These are phyloP conservation scores for Ornithorhynchus anatinus DNA, from an alignment of 2,113 vertebrate genomes.

Conservation along the genomic window DNA sequence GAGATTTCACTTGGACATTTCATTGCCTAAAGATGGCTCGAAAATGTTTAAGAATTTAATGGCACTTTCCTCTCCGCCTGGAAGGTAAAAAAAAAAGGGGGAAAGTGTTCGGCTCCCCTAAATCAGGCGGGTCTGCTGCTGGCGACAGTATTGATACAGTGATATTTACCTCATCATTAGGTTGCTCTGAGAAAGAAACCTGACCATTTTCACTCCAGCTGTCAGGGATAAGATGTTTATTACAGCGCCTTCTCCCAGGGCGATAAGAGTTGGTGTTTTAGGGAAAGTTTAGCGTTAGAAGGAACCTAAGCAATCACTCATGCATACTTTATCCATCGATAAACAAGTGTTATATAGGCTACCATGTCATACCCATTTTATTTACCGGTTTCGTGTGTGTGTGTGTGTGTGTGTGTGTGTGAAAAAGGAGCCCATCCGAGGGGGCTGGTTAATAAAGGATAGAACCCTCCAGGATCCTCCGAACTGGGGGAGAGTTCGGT, in stretches of 20 bases:
- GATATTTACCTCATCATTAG: slow-evolving; percentile 44
- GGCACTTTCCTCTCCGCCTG: slow-evolving; percentile 29
- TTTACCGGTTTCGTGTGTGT: slow-evolving; percentile 44
- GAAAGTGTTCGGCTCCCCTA: slow-evolving; percentile 13
- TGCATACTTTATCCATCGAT: slow-evolving; percentile 28
- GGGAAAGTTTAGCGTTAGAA: slow-evolving; percentile 55
- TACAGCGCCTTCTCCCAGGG: slow-evolving; percentile 29
- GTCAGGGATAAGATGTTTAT: slow-evolving; percentile 70
- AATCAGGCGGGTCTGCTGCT: neutral
- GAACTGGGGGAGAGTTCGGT: slow-evolving; percentile 64
- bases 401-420: neutral
- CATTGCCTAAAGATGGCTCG: slow-evolving; percentile 11
- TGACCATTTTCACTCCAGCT: slow-evolving; percentile 58
- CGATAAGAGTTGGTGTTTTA: slow-evolving; percentile 23
- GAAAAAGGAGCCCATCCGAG: slow-evolving; percentile 26
- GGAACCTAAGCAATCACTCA: slow-evolving; percentile 14
- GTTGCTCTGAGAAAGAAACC: slow-evolving; percentile 62
- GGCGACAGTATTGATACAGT: neutral
- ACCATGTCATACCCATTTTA: slow-evolving; percentile 20
- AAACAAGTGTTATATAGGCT: slow-evolving; percentile 33
- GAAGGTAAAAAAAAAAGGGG: slow-evolving; percentile 25
- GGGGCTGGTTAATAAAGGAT: slow-evolving; percentile 67
- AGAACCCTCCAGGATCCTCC: slow-evolving; percentile 61
- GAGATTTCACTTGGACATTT: slow-evolving; percentile 44
- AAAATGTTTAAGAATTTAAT: slow-evolving; percentile 34